These are phyloP conservation scores for Charadrius vociferus DNA, from an alignment of 2,113 vertebrate genomes.

Conservation along the genomic window DNA sequence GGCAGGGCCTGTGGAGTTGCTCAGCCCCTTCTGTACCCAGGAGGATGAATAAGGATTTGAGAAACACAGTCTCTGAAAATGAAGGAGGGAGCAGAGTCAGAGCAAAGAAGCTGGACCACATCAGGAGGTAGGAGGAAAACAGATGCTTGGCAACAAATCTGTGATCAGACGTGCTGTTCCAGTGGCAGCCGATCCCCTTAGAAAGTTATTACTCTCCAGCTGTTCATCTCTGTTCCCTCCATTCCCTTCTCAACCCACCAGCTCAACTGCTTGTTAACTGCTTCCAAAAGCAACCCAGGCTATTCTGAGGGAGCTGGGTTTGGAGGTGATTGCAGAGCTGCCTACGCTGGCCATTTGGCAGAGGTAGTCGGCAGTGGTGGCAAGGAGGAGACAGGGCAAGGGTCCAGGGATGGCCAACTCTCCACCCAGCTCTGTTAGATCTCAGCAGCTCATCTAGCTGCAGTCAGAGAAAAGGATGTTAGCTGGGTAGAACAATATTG, in stretches of 20 bases:
- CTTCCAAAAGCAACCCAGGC: not conserved
- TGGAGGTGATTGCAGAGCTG: not conserved
- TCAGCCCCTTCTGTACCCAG: not conserved
- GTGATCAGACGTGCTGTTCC: constrained; percentile 11
- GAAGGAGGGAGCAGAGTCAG: not conserved
- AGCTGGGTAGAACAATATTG: not conserved
- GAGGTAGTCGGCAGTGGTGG: not conserved
- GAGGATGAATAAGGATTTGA: not conserved
- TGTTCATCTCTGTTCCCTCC: constrained; percentile 4
- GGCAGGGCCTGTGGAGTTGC: not conserved
- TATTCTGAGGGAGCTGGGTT: not conserved
- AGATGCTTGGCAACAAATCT: constrained; percentile 45
- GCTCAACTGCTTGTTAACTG: not conserved
- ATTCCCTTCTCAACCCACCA: not conserved
- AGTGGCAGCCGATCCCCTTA: not conserved
- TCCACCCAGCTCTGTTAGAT: not conserved
- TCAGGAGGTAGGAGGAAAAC: constrained; percentile 38
- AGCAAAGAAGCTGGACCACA: constrained; percentile 19
- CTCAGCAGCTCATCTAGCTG: not conserved
- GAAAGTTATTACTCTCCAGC: constrained; percentile 40
- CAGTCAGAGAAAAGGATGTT: not conserved
- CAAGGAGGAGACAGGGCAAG: not conserved
- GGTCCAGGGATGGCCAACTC: not conserved
- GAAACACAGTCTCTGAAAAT: not conserved
- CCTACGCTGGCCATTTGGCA: rapidly evolving